phyloP scores from a whole-genome alignment of 2,888 invertebrate genomes.

The Trachelus troglodyta region DNA sequence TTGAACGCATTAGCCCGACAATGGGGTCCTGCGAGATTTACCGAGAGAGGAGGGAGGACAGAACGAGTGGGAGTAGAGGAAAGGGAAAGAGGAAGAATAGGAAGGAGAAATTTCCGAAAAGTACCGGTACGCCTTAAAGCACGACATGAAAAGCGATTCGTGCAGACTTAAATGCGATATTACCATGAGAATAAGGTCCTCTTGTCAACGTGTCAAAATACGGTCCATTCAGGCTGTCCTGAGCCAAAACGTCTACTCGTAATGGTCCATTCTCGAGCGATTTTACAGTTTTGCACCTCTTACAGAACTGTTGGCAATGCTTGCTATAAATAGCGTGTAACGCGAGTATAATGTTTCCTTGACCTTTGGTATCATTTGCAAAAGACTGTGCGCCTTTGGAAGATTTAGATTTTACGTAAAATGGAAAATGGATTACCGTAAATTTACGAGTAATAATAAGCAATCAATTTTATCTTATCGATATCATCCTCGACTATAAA shows the following conservation, averaged over 20 bases:
- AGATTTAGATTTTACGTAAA: neutral
- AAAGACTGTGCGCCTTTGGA: neutral
- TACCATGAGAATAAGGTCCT: slow-evolving; percentile 43
- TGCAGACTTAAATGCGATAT: slow-evolving; percentile 17
- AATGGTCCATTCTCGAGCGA: neutral
- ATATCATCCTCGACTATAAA: too few species aligned
- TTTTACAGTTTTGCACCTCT: neutral
- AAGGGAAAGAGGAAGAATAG: neutral
- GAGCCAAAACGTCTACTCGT: neutral
- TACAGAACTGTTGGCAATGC: neutral
- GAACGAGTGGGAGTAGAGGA: neutral
- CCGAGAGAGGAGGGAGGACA: neutral
- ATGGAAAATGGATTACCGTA: too few species aligned
- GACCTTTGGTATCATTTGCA: neutral
- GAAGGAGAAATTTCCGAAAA: neutral
- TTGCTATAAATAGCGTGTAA: neutral
- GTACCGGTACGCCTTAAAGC: neutral
- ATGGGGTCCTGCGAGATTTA: slow-evolving; percentile 21
- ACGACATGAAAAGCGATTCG: neutral
- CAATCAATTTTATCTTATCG: too few species aligned
- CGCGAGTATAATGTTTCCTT: neutral
- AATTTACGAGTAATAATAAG: too few species aligned
- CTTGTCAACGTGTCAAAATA: slow-evolving; percentile 48
- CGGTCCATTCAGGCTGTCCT: slow-evolving; percentile 21
- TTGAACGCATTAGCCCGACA: slow-evolving; percentile 22